These are phyloP conservation scores for Apis laboriosa DNA, from an alignment of 1,140 invertebrate genomes.

Conservation along the genomic window DNA sequence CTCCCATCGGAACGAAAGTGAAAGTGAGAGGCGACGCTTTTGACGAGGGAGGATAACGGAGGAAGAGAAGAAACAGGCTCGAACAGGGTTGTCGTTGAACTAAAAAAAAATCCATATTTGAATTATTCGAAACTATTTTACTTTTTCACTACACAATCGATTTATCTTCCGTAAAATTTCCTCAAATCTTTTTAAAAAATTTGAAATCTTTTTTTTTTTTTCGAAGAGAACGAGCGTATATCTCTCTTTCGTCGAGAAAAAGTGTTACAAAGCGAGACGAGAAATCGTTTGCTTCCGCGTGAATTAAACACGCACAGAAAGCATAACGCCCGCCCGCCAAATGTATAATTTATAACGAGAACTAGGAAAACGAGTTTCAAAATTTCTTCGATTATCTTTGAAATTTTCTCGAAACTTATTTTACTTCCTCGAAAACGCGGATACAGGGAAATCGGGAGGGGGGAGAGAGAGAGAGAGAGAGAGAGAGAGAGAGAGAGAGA, in stretches of 20 bases:
- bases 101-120: not conserved
- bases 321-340: not conserved
- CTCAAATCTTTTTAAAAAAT: not conserved
- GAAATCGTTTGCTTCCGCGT: conserved; percentile 14
- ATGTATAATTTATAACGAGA: conserved; percentile 28
- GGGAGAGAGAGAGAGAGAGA: too few relatives aligned
- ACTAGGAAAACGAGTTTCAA: conserved; percentile 31
- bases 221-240: not conserved
- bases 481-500: too few relatives aligned
- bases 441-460: too few relatives aligned
- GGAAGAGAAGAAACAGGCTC: not conserved
- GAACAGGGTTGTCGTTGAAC: not conserved
- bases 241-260: not conserved
- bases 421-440: not conserved
- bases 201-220: too few relatives aligned
- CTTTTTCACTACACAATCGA: too few relatives aligned
- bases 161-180: not conserved
- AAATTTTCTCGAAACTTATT: not conserved
- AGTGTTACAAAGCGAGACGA: not conserved
- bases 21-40: conserved; percentile 23
- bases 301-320: conserved; percentile 17
- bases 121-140: too few relatives aligned
- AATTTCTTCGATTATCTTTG: conserved; percentile 11
- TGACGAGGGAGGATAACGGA: conserved; percentile 17
- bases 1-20: conserved; percentile 27